Evolutionary conservation across 2,113 vertebrate species (phyloP).

Genomic region (Muscicapa adusta): DNA sequence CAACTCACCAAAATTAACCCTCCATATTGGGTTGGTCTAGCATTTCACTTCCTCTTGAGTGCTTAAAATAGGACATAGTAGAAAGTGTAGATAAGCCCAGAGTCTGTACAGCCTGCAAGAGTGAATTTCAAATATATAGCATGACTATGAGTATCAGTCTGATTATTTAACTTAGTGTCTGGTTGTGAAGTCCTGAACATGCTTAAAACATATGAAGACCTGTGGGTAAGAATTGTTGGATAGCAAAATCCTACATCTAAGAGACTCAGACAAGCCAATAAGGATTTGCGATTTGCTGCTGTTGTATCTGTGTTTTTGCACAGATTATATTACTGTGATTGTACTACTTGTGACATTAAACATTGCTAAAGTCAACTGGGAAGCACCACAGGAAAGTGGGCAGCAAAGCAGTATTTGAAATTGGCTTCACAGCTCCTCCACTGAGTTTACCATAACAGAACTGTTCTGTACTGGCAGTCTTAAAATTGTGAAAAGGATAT

Average conservation of each 20-base stretch:
- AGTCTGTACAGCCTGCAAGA: background rate
- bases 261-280: background rate
- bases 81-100: background rate
- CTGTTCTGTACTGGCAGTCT: background rate
- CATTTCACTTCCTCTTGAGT: background rate
- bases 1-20: background rate
- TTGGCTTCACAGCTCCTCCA: background rate
- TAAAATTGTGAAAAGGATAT: background rate
- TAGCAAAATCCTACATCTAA: background rate
- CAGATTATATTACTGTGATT: background rate
- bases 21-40: background rate
- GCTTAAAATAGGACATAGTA: background rate
- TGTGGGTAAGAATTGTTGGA: background rate
- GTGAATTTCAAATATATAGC: background rate
- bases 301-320: background rate
- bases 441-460: background rate
- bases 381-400: background rate
- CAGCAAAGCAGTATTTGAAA: background rate
- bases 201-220: background rate
- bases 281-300: background rate
- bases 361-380: background rate
- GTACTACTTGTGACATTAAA: background rate
- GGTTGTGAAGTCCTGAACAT: background rate
- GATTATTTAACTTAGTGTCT: background rate
- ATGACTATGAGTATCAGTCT: background rate